Evolutionary conservation across 1,140 invertebrate genomes (phyloP), one percentile per base, ranked within the genome.

Genomic region (Leptinotarsa texana): DNA sequence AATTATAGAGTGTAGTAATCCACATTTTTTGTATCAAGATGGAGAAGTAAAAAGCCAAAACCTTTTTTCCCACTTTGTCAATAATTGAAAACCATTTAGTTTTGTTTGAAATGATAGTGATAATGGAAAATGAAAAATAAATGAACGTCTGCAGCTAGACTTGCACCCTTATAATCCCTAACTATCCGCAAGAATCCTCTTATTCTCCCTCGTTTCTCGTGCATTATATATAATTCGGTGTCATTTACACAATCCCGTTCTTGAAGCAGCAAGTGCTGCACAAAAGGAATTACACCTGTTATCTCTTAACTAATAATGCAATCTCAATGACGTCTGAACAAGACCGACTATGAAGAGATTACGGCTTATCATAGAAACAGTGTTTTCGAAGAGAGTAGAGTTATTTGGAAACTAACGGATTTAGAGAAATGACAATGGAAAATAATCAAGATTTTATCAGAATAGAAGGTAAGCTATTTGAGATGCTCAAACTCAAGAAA

Each of bases 211-310:
- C 51, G n/a, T 57, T 57, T 57, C 51, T 57, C 15, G 6, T 57
- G 13, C 51, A 57, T 57, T 18, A 18, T 6, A 15, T 17, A 57
- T 57, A 17, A 57, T 57, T 57, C 51, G 51, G 51, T 57, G n/a
- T 57, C 51, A 57, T 57, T 57, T 57, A 15, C 51, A 57, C n/a
- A 57, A 57, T 57, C 51, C 17, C 51, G n/a, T 18, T 57, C 51
- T 57, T 57, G 4, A 57, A 57, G 1, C 17, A 18, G 15, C 3
- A 57, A 18, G 13, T 18, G 6, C 17, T 57, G 51, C 51, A 57
- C 51, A 57, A 57, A 57, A 57, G 51, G 51, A 15, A 57, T 57
- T 57, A 57, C 51, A 57, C 51, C 51, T 57, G 51, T 57, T 57
- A 57, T 57, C 51, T 57, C 51, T 57, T 4, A 57, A 57, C 51